phyloP scores from a whole-genome alignment of 2,888 invertebrate genomes.

The Troides aeacus region DNA sequence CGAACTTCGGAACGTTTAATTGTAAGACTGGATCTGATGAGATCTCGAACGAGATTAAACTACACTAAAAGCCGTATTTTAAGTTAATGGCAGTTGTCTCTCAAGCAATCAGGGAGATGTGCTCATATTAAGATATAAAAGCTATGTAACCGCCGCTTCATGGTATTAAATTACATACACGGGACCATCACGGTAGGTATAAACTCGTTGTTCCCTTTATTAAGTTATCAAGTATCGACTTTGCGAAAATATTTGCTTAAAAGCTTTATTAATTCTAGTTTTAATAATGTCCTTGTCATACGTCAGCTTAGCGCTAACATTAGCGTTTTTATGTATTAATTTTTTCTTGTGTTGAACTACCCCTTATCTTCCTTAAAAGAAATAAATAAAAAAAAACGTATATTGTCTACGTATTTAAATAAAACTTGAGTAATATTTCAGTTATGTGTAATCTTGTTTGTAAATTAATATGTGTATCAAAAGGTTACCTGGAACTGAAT shows the following conservation, averaged over 20 bases:
- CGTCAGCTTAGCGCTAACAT: neutral
- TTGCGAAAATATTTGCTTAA: conserved; percentile 33
- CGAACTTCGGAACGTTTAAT: conserved; percentile 56
- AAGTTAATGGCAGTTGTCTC: conserved; percentile 50
- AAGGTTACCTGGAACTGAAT: too few species aligned
- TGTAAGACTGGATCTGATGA: conserved; percentile 46
- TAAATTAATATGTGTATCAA: too few species aligned
- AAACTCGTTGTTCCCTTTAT: conserved; percentile 36
- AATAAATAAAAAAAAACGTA: too few species aligned
- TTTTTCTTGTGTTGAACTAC: too few species aligned
- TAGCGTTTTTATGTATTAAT: too few species aligned
- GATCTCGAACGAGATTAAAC: conserved; percentile 48
- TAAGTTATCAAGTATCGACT: conserved; percentile 39
- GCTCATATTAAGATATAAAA: conserved; percentile 46
- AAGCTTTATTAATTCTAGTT: conserved; percentile 1
- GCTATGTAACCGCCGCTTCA: conserved; percentile 35
- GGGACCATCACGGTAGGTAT: conserved; percentile 39
- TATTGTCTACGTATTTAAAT: too few species aligned
- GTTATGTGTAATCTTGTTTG: too few species aligned
- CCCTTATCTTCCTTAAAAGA: too few species aligned
- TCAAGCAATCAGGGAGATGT: conserved; percentile 45
- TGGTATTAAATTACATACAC: conserved; percentile 41
- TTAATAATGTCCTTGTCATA: neutral
- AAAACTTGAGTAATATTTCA: too few species aligned
- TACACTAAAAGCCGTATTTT: conserved; percentile 54